Evolutionary conservation across 2,113 vertebrate species (phyloP).

Genomic region (Pristiophorus japonicus): DNA sequence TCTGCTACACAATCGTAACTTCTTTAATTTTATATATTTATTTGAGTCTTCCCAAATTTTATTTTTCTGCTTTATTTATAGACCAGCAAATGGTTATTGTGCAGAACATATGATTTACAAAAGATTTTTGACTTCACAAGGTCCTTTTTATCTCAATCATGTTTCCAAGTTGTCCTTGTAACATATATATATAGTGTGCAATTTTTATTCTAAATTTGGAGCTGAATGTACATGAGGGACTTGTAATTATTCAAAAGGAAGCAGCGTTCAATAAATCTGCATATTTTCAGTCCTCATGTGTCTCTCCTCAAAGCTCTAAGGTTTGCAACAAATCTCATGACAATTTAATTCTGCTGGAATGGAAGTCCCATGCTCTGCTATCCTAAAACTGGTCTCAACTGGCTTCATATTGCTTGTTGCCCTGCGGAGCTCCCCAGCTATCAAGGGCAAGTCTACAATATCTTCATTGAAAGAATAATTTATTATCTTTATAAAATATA

Average conservation of each 20-base stretch:
- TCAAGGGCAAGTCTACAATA: neutral
- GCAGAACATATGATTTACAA: neutral
- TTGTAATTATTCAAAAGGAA: neutral
- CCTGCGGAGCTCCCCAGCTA: neutral
- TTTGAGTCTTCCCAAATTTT: neutral
- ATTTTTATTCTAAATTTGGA: neutral
- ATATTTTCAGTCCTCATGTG: neutral
- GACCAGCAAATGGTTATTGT: neutral
- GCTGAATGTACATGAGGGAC: neutral
- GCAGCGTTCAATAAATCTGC: neutral
- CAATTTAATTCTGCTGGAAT: neutral
- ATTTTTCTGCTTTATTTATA: neutral
- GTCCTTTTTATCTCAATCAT: neutral
- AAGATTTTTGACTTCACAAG: neutral
- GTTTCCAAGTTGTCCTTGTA: neutral
- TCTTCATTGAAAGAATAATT: neutral
- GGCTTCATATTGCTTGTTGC: neutral
- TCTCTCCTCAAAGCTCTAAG: too few species aligned
- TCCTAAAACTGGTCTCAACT: neutral
- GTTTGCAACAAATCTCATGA: neutral
- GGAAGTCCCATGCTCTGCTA: neutral
- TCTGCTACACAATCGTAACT: neutral
- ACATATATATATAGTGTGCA: neutral
- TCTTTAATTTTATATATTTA: neutral
- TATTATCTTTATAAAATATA: neutral